Percentiles rank a stretch among this genome's conserved stretches.
phyloP scores from a whole-genome alignment of 1,140 invertebrate genomes.

The Mamestra configurata region DNA sequence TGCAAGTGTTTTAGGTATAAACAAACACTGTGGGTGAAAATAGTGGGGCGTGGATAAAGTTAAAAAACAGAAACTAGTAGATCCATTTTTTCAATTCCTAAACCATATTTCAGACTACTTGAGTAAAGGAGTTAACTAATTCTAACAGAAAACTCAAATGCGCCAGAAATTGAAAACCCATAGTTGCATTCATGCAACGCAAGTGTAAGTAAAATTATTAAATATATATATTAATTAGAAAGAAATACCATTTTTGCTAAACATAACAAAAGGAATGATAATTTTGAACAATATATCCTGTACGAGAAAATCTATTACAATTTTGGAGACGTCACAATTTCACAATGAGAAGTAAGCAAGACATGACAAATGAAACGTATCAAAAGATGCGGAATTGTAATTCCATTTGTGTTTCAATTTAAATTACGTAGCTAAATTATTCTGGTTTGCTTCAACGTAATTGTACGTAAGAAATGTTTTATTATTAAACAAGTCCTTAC shows the following conservation, averaged over 20 bases:
- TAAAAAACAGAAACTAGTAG: no score
- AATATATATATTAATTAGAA: no score
- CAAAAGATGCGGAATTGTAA: conserved; percentile 5
- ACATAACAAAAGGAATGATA: not conserved
- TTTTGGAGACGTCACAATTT: not conserved
- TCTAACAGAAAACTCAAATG: no score
- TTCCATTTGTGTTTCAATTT: conserved; percentile 5
- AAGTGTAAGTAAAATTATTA: not conserved
- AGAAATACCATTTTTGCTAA: not conserved
- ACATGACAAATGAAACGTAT: conserved; percentile 16
- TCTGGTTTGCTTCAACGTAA: not conserved
- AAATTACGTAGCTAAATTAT: conserved; percentile 16
- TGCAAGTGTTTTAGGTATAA: conserved; percentile 46
- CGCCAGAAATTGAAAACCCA: not conserved
- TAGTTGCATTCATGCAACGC: not conserved
- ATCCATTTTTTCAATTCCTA: no score
- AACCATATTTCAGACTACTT: no score
- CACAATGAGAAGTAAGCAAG: conserved; percentile 21
- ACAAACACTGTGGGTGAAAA: conserved; percentile 36
- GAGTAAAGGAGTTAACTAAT: no score
- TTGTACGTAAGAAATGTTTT: conserved; percentile 3
- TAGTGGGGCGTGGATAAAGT: conserved; percentile 3
- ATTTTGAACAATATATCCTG: not conserved
- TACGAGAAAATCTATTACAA: not conserved
- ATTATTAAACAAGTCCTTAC: not conserved